phyloP scores from a whole-genome alignment of 2,888 invertebrate species.

The Drepanosiphum platanoidis region DNA sequence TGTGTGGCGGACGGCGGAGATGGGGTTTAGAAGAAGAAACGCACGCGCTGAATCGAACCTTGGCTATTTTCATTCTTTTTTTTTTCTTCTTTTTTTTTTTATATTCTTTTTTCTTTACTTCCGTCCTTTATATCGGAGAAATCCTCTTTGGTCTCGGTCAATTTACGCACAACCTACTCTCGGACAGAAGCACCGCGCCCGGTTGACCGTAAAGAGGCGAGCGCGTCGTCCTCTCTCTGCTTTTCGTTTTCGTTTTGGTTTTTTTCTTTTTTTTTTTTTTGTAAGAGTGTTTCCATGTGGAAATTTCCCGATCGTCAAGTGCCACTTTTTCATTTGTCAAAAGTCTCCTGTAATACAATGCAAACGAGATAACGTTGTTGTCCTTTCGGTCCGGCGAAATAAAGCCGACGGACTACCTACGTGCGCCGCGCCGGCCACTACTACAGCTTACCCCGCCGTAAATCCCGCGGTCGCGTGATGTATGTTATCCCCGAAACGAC shows the following conservation, averaged over 20 bases:
- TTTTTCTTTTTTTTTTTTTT: neutral
- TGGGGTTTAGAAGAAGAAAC: neutral
- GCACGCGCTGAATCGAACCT: constrained; percentile 17
- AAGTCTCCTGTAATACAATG: constrained; percentile 57
- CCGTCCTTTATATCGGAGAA: constrained; percentile 38
- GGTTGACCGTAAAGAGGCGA: constrained; percentile 49
- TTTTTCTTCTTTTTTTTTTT: constrained; percentile 12
- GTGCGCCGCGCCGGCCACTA: neutral
- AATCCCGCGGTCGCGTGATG: neutral
- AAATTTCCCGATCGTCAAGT: constrained; percentile 55
- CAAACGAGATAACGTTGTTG: constrained; percentile 61
- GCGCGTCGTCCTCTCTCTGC: neutral
- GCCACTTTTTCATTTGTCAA: constrained; percentile 60
- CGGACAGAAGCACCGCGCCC: constrained; percentile 21
- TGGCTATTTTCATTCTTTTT: constrained; percentile 50
- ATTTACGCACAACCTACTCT: constrained; percentile 56
- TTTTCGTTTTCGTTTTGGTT: constrained; percentile 23
- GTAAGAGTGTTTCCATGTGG: constrained; percentile 4
- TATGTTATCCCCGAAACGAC: neutral
- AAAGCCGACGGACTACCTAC: neutral
- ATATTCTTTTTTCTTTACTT: neutral
- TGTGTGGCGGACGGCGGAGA: neutral
- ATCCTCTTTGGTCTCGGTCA: constrained; percentile 61
- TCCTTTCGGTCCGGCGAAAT: constrained; percentile 46
- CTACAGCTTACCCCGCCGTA: neutral